Base-by-base conservation (phyloP, 2,113 vertebrate genomes). In the Aegithalos caudatus region DNA sequence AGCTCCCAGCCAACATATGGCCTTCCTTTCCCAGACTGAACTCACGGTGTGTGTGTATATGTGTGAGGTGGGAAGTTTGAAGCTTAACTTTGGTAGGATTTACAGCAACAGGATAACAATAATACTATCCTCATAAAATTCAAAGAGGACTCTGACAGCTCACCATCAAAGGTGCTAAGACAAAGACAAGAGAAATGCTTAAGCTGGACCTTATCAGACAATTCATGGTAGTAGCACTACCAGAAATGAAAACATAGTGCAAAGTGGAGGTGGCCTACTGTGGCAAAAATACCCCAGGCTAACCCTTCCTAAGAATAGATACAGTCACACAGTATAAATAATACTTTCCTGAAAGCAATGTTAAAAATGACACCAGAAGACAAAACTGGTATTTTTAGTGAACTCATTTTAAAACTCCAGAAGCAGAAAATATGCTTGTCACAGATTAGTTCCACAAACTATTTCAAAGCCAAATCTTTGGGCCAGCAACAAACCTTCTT, bases 351-450 rank as follows among this genome's bases (percentile, higher is more conserved):
- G 53, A 91, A 86, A 76, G 54, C 61, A 47, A 16, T 48, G 31
- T 51, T 44, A 91, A 86, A 86, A 92, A 92, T 12, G 0, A 90
- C 4, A 7, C 62, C 37, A 78, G 71, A 90, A 93, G 48, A 72
- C 50, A 86, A 83, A 92, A 92, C 24, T 14, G 28, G 31, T 31
- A 28, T 78, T 88, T 88, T 84, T 27, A 78, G 61, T 74, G 53
- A 86, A 62, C 23, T 79, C 9, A 45, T 81, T 79, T 44, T 74
- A 45, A 86, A 96, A 81, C 69, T 86, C 61, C 31, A 92, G 53
- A 86, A 79, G 77, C 65, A 92, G 73, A 94, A 96, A 95, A 88
- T 62, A 94, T 21, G 51, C 83, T 95, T 95, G 77, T 61, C 61
- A 58, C 72, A 86, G 91, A 93, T 94, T 80, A 80, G 74, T 80